Evolutionary conservation across 1,140 invertebrate species (phyloP).

Genomic region (Bemisia tabaci): DNA sequence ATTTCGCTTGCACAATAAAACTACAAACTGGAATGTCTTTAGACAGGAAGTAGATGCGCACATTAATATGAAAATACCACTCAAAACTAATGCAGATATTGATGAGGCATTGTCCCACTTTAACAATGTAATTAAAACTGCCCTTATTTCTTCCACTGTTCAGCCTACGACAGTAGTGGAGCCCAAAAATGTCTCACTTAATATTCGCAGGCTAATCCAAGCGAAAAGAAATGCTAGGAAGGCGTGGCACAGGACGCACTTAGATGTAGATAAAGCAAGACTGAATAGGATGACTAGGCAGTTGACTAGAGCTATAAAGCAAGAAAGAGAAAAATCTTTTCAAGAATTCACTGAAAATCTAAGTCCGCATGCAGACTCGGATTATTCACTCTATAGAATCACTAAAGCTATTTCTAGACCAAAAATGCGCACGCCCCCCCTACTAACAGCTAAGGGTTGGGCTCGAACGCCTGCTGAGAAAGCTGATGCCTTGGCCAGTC

Average conservation of each 20-base stretch:
- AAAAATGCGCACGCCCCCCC: neutral
- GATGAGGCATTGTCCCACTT: neutral
- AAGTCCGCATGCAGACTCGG: neutral
- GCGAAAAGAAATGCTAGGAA: neutral
- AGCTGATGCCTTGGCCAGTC: slow-evolving; percentile 4
- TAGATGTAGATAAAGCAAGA: neutral
- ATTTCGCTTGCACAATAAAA: neutral
- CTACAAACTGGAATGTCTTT: slow-evolving; percentile 3
- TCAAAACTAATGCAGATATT: neutral
- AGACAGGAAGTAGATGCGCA: neutral
- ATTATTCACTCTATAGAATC: slow-evolving; percentile 4
- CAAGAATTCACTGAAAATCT: neutral
- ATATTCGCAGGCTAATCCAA: neutral
- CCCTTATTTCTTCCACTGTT: neutral
- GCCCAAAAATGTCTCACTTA: neutral
- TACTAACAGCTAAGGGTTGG: slow-evolving; percentile 3
- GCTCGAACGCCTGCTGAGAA: slow-evolving; percentile 1
- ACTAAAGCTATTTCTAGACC: slow-evolving; percentile 4
- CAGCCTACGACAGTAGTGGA: neutral
- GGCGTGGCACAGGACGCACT: neutral
- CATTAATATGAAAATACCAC: slow-evolving; percentile 4
- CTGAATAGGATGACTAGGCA: neutral
- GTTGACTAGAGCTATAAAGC: neutral
- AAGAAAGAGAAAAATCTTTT: neutral
- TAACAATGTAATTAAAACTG: neutral